Base-by-base conservation (phyloP, 2,797 vertebrate species). In the Somateria mollissima region DNA sequence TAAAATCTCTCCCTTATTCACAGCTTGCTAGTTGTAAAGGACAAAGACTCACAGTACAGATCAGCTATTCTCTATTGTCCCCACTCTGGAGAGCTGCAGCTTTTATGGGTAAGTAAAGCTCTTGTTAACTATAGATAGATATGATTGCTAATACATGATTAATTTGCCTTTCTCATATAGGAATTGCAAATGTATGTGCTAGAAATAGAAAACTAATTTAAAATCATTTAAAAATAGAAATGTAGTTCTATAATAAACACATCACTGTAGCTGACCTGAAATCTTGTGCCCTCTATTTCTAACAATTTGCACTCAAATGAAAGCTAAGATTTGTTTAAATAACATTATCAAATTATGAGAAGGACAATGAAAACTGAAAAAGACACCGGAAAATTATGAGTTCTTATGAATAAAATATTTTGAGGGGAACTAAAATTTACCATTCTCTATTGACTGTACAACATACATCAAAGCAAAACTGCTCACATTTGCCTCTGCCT, bases 41-140 rank as follows among this genome's bases (percentile, higher is more conserved):
- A 96, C 89, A 95, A 85, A 93, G 87, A 76, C 60, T 95, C 70
- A 53, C 89, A 41, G 80, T 32, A 85, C 81, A 94, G 80, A 80
- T 77, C 85, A 94, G 79, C 87, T 91, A 34, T 58, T 95, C 95
- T 89, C 89, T 83, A 86, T 43, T 94, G 82, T 87, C 51, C 90
- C 62, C 64, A 53, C 89, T 94, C 90, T 96, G 93, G 94, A 96
- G 78, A 96, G 71, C 89, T 80, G 83, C 94, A 91, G 91, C 90
- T 92, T 95, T 94, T 92, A 97, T 97, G 97, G 97, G 97, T 97
- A 95, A 98, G 97, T 97, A 96, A 92, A 93, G 72, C 81, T 93
- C 76, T 90, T 84, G 54, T 82, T 96, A 96, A 94, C 87, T 89
- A 54, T 74, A 95, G 87, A 85, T 76, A 89, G 90, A 95, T 92